Base-by-base conservation (phyloP, 2,797 vertebrate genomes). In the Scarus forsteni region DNA sequence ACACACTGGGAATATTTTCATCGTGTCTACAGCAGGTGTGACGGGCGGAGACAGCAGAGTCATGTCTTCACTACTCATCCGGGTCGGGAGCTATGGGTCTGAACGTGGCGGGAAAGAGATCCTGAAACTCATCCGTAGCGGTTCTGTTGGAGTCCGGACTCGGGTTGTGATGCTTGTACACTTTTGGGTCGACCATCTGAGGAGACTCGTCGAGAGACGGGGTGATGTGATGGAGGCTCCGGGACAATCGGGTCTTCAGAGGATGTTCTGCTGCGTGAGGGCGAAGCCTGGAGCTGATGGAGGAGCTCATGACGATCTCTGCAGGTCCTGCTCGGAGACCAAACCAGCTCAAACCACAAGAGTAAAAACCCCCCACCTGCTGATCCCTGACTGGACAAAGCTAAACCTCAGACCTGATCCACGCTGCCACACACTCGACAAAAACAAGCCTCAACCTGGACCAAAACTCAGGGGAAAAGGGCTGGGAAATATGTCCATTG, bases 71-170 rank as follows among this genome's bases (percentile, higher is more conserved):
- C 10, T 6, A 5, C 3, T 12, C 50, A 8, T 60, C 53, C 36
- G 13, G 69, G n/a, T 71, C 59, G 35, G 39, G 8, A 60, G 69
- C 59, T 60, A 46, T 42, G 40, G 48, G 64, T 48, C 16, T 40
- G 43, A 7, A 55, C 38, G 3, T 8, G 50, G 68, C 0, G 48
- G 7, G 1, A n/a, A 10, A 12, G 3, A 46, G 65, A 51, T 59
- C 57, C 59, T 52, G 60, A 73, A 51, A 57, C 18, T 10, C n/a
- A 18, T 79, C 76, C 73, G 73, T 59, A 70, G 79, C 49, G 12
- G 64, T 52, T 40, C 63, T 6, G 11, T 11, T 11, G 35, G 53
- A 60, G 56, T 55, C 54, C 70, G 61, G 44, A 56, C 27, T 16
- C 66, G 7, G 44, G 36, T 61, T 7, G 42, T 70, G 70, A 14